A percentile compares a stretch with the other conserved stretches of the same genome.
These are phyloP conservation scores for Parazoanthus swiftii DNA, from an alignment of 92 coral and sea anemone genomes.

Conservation along the genomic window DNA sequence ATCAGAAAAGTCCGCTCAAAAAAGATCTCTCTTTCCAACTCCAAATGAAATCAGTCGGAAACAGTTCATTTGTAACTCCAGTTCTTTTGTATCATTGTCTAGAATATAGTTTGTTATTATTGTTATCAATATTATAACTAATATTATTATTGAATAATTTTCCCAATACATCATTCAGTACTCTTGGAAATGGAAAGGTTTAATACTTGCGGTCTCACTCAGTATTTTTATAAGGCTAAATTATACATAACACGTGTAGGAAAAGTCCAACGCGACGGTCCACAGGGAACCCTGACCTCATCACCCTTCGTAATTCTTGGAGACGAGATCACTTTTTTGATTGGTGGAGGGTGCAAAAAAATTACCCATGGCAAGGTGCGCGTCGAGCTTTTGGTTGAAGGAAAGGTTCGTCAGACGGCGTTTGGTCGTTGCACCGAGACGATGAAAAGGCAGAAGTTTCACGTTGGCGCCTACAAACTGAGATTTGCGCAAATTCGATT, in stretches of 20 bases:
- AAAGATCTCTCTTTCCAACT: too few species aligned
- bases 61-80: too few species aligned
- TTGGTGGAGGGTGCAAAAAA: conserved; percentile 34
- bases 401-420: neutral
- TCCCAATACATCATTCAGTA: too few species aligned
- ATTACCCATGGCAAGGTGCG: neutral
- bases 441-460: neutral
- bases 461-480: neutral
- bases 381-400: conserved; percentile 11
- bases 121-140: too few species aligned
- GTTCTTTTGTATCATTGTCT: too few species aligned
- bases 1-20: too few species aligned
- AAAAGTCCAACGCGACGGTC: neutral
- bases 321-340: neutral
- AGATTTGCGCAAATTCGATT: conserved; percentile 7
- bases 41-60: too few species aligned
- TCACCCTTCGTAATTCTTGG: conserved; percentile 4
- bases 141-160: too few species aligned
- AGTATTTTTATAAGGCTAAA: neutral
- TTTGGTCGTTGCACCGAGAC: conserved; percentile 27
- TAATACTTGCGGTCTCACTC: too few species aligned
- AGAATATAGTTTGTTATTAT: too few species aligned
- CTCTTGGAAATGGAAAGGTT: too few species aligned
- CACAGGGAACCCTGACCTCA: conserved; percentile 34
- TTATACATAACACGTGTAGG: neutral